Evolutionary conservation across 37 sponge, comb jelly and placozoan genomes (phyloP), one percentile per base, ranked within the genome.

Genomic region (Oscarella lobularis): DNA sequence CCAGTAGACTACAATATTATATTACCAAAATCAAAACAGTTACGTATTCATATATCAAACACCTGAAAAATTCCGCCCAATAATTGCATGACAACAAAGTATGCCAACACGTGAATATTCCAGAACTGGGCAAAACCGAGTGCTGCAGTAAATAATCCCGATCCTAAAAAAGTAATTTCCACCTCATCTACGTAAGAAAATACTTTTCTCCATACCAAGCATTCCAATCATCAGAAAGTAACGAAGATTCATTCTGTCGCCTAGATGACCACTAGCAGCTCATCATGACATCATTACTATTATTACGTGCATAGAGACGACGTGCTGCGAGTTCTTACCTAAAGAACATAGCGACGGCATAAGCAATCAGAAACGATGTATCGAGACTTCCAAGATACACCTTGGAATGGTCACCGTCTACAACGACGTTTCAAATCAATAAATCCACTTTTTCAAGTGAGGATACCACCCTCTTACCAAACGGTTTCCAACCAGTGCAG

Each of bases 221-320:
- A 95, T 95, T 55, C 91, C 96, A 41, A 88, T 36, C 0, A 82
- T 79, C 0, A 95, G 92, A 72, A 95, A 90, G 67, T 88, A 90
- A 36, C 92, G 40, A n/a, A 95, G 78, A 40, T 85, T 81, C 5
- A 88, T 73, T 72, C 88, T 48, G 38, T 95, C 96, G 32, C 89
- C 91, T 33, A 95, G 75, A 4, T 67, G 31, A 1, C 96, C 96
- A 85, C 96, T 95, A n/a, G n/a, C n/a, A n/a, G n/a, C n/a, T n/a
- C n/a, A n/a, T n/a, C n/a, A n/a, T n/a, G n/a, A n/a, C n/a, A n/a
- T n/a, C n/a, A n/a, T n/a, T n/a, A n/a, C n/a, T n/a, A n/a, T n/a
- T n/a, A n/a, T n/a, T n/a, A n/a, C n/a, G n/a, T n/a, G n/a, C n/a
- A n/a, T n/a, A n/a, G n/a, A n/a, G n/a, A n/a, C n/a, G n/a, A n/a